Conservation (phyloP, 2,888 invertebrate genomes). For the Agonopterix heracliana region DNA sequence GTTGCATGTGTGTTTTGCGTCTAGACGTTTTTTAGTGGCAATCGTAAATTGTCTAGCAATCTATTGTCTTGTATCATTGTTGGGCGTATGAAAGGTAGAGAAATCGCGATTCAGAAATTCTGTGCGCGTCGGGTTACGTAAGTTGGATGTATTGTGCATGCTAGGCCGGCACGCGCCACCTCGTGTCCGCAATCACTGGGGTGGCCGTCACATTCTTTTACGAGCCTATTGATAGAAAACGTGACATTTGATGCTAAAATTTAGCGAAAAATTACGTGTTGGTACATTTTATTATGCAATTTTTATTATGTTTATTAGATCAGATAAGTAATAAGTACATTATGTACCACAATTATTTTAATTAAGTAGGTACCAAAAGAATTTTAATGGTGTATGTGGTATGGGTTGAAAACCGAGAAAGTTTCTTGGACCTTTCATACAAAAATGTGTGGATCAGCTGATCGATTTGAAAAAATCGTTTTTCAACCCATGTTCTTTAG, state of each 20-base stretch:
- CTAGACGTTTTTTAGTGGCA: conserved; percentile 10
- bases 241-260: neutral
- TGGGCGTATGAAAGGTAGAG: conserved; percentile 54
- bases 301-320: too few relatives aligned
- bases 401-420: too few relatives aligned
- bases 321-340: too few relatives aligned
- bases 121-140: conserved; percentile 63
- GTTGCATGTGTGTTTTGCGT: conserved; percentile 19
- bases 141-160: conserved; percentile 30
- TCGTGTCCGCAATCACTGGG: conserved; percentile 50
- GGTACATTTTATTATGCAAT: neutral
- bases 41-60: conserved; percentile 34
- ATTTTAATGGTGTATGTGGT: too few relatives aligned
- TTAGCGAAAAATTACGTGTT: neutral
- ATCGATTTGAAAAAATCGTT: too few relatives aligned
- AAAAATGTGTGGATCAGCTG: too few relatives aligned
- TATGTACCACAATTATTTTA: too few relatives aligned
- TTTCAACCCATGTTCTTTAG: too few relatives aligned
- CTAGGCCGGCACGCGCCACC: conserved; percentile 48
- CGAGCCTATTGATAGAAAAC: conserved; percentile 18
- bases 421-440: too few relatives aligned
- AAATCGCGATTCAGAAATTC: conserved; percentile 66
- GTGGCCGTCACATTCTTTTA: conserved; percentile 63
- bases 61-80: conserved; percentile 41
- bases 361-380: too few relatives aligned